Evolutionary conservation across 2,797 vertebrate species (phyloP), one percentile per base, ranked within the genome.

Genomic region (Semaprochilodus insignis): DNA sequence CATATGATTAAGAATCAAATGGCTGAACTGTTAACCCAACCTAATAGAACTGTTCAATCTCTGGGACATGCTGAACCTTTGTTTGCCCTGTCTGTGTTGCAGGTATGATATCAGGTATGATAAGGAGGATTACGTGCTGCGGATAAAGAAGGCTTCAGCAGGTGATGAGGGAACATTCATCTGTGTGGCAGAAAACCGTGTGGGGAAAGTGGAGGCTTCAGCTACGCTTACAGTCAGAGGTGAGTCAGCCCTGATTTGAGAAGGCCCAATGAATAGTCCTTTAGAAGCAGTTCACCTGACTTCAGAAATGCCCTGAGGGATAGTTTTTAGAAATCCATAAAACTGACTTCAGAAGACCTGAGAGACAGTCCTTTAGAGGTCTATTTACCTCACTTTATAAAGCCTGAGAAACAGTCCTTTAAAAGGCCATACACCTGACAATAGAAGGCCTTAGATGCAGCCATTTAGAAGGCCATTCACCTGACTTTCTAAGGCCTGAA

Each of bases 71-170:
- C 25, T 70, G 2, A 48, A 70, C 27, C 16, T 34, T 65, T 63
- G 25, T n/a, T 48, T n/a, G 40, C 21, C 10, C 3, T 88, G 6
- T 51, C 25, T 72, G 66, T 84, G 76, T 82, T 52, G 0, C 91
- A 99, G 98, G 93, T 99, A 97, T 19, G 98, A 99, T 89, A 97
- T 98, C 91, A 97, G 96, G 86, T 98, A 98, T 23, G 98, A 99
- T 90, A 99, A 97, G 90, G 98, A 99, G 4, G 98, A 99, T 88
- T 97, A 97, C 62, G 95, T 98, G 16, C 93, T 99, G 91, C 95
- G 97, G 83, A 96, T 99, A 88, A 99, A 98, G 93, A 98, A 97
- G 89, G 95, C 96, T 0, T 81, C 90, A 63, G 92, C 96, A 57
- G 88, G 88, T 0, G 98, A 99, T 13, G 97, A 99, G 84, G 98